Evolutionary conservation across 1,140 invertebrate genomes (phyloP).

Genomic region (Acromyrmex heyeri): DNA sequence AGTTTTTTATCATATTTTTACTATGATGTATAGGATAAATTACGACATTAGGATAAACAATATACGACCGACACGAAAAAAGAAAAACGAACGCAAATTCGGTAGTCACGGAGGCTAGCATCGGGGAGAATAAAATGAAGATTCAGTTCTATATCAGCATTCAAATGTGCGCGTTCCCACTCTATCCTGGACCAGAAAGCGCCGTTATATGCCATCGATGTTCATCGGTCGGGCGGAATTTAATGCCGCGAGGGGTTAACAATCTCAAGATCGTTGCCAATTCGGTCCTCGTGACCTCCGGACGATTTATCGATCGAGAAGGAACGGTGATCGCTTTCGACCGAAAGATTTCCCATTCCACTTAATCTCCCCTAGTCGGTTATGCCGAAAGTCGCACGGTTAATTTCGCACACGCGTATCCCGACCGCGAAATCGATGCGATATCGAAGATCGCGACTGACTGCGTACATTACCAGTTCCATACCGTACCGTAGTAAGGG

Average conservation of each 20-base stretch:
- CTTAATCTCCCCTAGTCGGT: not conserved
- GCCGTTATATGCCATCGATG: slow-evolving; percentile 36
- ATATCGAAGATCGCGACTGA: slow-evolving; percentile 47
- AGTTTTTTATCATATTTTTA: not conserved
- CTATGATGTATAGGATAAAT: too few species aligned
- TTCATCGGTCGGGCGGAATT: slow-evolving; percentile 52
- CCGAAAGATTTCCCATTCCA: slow-evolving; percentile 61
- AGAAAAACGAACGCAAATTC: too few species aligned
- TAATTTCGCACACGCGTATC: slow-evolving; percentile 68
- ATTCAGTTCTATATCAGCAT: slow-evolving; percentile 33
- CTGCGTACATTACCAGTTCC: slow-evolving; percentile 64
- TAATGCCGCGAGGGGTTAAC: slow-evolving; percentile 55
- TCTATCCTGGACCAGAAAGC: slow-evolving; percentile 15
- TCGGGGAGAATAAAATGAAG: slow-evolving; percentile 40
- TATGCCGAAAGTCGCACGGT: slow-evolving; percentile 60
- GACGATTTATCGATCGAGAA: slow-evolving; percentile 49
- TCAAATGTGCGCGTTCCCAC: slow-evolving; percentile 39
- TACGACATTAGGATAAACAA: not conserved
- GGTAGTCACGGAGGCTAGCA: not conserved
- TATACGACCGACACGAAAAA: not conserved
- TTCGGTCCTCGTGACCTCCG: slow-evolving; percentile 50
- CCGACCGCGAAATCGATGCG: slow-evolving; percentile 51
- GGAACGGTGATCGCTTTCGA: slow-evolving; percentile 55
- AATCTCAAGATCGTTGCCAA: slow-evolving; percentile 60
- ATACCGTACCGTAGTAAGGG: not conserved